Conservation (phyloP, 2,113 vertebrate species). For the Xiphias gladius region DNA sequence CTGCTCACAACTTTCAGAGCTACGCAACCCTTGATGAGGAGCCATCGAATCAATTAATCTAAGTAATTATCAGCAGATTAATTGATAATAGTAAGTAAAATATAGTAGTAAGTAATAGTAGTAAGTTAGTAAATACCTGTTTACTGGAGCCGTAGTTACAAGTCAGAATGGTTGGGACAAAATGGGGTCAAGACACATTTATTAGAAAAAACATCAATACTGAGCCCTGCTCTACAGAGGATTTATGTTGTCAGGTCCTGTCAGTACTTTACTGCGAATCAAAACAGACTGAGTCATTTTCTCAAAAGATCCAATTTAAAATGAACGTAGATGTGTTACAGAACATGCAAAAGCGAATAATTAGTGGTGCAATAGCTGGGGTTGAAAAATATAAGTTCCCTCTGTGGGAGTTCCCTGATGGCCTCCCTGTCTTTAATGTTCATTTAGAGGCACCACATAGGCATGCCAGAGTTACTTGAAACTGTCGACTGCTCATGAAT, state of each 20-base stretch:
- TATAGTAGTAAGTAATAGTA: no score
- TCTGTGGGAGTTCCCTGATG: conserved; percentile 19
- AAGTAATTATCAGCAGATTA: background rate
- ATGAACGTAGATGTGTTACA: conserved; percentile 6
- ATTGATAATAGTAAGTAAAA: no score
- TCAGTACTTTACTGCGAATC: conserved; percentile 1
- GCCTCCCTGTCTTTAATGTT: conserved; percentile 42
- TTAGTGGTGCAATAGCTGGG: conserved; percentile 20
- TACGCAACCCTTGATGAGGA: no score
- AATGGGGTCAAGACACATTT: background rate
- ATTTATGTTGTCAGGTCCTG: conserved; percentile 18
- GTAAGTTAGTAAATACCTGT: background rate
- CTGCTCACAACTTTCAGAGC: background rate
- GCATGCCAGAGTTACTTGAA: background rate
- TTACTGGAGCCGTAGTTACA: background rate
- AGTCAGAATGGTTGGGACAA: background rate
- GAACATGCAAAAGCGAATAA: background rate
- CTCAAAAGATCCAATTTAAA: background rate
- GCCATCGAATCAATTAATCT: no score
- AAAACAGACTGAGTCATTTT: conserved; percentile 18
- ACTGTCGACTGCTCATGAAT: conserved; percentile 37
- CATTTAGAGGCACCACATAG: conserved; percentile 39
- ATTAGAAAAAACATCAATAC: background rate
- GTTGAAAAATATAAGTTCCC: conserved; percentile 24
- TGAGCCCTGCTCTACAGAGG: conserved; percentile 6